Percentiles rank a stretch among this genome's conserved stretches.
phyloP scores from a whole-genome alignment of 1,140 invertebrate genomes.

The Zaprionus taronus region DNA sequence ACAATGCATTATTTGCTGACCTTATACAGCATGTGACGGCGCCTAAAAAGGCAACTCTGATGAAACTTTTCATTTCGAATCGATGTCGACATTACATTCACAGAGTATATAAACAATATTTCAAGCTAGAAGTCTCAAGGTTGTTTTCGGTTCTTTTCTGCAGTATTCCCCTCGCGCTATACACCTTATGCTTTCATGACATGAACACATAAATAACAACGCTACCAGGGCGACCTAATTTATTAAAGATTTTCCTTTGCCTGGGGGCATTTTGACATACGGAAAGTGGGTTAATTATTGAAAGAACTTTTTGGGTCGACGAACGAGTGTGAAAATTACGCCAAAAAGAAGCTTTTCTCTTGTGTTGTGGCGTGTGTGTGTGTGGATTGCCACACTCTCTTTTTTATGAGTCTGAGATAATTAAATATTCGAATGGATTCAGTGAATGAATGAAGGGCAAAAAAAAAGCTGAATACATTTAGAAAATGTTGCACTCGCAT shows the following conservation, averaged over 20 bases:
- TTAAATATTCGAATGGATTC: slow-evolving; percentile 4
- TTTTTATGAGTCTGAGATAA: background rate
- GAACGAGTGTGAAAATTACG: slow-evolving; percentile 3
- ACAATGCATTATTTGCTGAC: background rate
- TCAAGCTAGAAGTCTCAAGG: slow-evolving; percentile 47
- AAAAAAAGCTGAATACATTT: background rate
- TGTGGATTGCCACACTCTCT: slow-evolving; percentile 1
- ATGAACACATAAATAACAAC: slow-evolving; percentile 39
- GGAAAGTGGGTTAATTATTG: slow-evolving; percentile 33
- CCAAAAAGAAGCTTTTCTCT: background rate
- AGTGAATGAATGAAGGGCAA: background rate
- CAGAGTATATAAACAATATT: slow-evolving; percentile 37
- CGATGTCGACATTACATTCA: slow-evolving; percentile 17
- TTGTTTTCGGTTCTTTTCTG: slow-evolving; percentile 14
- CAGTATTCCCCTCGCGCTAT: background rate
- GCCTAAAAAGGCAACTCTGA: slow-evolving; percentile 11
- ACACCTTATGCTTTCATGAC: slow-evolving; percentile 22
- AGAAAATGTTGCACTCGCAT: background rate
- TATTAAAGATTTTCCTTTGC: slow-evolving; percentile 22
- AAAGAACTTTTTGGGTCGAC: slow-evolving; percentile 7
- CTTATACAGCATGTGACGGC: slow-evolving; percentile 6
- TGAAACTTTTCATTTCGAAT: background rate
- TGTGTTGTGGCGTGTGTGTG: background rate
- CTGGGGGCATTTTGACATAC: background rate
- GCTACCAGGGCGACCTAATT: slow-evolving; percentile 43